Evolutionary conservation across 2,113 vertebrate species (phyloP), one percentile per base, ranked within the genome.

Genomic region (Myotis lucifugus): DNA sequence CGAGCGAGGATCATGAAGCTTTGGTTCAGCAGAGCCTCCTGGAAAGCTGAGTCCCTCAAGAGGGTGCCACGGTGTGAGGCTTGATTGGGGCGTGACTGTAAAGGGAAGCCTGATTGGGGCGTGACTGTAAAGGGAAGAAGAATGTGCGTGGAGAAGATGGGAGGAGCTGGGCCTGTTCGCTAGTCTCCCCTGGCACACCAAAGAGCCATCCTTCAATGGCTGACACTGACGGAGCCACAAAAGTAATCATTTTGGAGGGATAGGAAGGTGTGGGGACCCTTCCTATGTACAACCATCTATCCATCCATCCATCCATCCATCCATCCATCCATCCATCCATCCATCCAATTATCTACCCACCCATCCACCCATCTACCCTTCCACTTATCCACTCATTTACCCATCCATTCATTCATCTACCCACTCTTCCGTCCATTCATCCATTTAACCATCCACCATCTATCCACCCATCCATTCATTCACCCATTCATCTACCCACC

Each of bases 1-100:
- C 3, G 21, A 6, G 69, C 0, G 0, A 32, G 46, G 61, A 25
- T 15, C 34, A 9, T 0, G 11, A 56, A 14, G 19, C 18, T 25
- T 78, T 6, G 69, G 56, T 40, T 46, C n/a, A 17, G 34, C 2
- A 1, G 90, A 64, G 59, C 8, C 25, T 79, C 52, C 72, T 7
- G 0, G 19, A 70, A 74, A 76, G 70, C 52, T 6, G 64, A 84
- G 56, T 27, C 79, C 69, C 48, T 81, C 46, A 9, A 21, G 42
- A 0, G 1, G 27, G 37, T 40, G 72, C 9, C 34, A 18, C 34
- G 29, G 52, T 1, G 5, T 13, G 64, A 48, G 13, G 54, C 19
- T 15, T 42, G n/a, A 18, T 8, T 1, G 50, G 34, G 6, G 69
- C 14, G 50, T 5, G 61, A 27, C 27, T 0, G 0, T 0, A 14